Percentiles rank a stretch among this genome's conserved stretches.
phyloP scores from a whole-genome alignment of 2,888 invertebrate genomes.

The Polydrusus tereticollis region DNA sequence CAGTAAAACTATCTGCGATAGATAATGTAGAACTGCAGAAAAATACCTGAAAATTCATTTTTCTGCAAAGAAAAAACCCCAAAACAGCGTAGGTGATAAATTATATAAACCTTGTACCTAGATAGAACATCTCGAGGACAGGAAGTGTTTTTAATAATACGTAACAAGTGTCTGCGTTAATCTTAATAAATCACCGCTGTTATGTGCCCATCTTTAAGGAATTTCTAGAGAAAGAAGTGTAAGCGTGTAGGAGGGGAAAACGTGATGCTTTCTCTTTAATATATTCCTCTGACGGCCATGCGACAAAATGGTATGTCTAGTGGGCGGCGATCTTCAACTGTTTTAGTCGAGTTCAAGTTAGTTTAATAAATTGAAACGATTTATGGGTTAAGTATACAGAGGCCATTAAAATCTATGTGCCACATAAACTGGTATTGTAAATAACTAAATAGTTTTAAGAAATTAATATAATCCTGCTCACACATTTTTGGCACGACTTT shows the following conservation, averaged over 20 bases:
- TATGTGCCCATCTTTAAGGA: conserved; percentile 37
- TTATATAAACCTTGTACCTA: background rate
- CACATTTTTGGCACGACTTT: too few relatives aligned
- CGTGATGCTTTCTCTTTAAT: conserved; percentile 39
- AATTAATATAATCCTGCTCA: too few relatives aligned
- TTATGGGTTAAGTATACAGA: background rate
- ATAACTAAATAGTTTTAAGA: too few relatives aligned
- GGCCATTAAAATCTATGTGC: background rate
- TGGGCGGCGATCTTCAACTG: conserved; percentile 34
- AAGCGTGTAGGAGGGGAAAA: conserved; percentile 31
- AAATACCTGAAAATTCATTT: background rate
- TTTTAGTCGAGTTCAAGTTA: conserved; percentile 10
- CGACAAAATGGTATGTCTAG: conserved; percentile 34
- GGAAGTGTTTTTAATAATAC: conserved; percentile 40
- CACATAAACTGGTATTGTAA: background rate
- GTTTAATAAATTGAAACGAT: conserved; percentile 2
- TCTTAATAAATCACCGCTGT: conserved; percentile 42
- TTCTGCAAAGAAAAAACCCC: background rate
- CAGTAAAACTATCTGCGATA: too few relatives aligned
- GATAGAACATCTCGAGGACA: background rate
- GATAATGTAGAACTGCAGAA: background rate
- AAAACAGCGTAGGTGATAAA: background rate
- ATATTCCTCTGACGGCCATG: conserved; percentile 18
- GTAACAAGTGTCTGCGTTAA: conserved; percentile 35
- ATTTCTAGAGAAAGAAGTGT: conserved; percentile 35